phyloP scores from a whole-genome alignment of 2,113 vertebrate species.

The Bothrops jararaca region DNA sequence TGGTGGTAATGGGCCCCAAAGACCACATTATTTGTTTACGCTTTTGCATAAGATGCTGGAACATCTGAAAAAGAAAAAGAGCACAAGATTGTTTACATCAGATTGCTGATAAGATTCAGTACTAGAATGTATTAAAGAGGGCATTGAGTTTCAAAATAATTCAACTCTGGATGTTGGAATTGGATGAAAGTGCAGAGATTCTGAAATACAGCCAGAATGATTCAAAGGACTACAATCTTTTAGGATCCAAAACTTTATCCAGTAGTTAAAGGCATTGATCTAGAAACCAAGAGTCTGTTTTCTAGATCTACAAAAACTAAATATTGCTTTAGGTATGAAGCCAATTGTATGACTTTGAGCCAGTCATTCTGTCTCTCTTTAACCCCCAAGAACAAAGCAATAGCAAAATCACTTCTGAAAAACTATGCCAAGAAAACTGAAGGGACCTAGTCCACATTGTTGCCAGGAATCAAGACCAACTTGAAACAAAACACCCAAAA shows the following conservation, averaged over 20 bases:
- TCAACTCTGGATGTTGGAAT: background rate
- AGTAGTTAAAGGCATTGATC: background rate
- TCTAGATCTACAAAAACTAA: background rate
- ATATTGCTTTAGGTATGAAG: background rate
- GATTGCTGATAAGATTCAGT: background rate
- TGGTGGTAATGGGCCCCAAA: conserved; percentile 82
- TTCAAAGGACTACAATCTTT: background rate
- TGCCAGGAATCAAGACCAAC: background rate
- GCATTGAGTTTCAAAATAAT: background rate
- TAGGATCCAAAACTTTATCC: background rate
- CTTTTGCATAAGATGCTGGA: conserved; percentile 90
- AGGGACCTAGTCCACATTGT: background rate
- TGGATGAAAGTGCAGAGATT: background rate
- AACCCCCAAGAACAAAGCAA: background rate
- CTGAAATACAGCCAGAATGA: background rate
- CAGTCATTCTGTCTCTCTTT: background rate
- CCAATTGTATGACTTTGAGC: background rate
- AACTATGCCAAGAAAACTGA: background rate
- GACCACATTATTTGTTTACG: conserved; percentile 84
- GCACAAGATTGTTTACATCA: background rate
- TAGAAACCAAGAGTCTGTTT: background rate
- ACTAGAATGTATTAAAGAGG: background rate
- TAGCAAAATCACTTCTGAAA: background rate
- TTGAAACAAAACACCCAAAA: background rate
- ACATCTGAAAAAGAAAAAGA: conserved; percentile 73